These are phyloP conservation scores for Lucilia sericata DNA, from an alignment of 1,140 invertebrate genomes.

Conservation along the genomic window DNA sequence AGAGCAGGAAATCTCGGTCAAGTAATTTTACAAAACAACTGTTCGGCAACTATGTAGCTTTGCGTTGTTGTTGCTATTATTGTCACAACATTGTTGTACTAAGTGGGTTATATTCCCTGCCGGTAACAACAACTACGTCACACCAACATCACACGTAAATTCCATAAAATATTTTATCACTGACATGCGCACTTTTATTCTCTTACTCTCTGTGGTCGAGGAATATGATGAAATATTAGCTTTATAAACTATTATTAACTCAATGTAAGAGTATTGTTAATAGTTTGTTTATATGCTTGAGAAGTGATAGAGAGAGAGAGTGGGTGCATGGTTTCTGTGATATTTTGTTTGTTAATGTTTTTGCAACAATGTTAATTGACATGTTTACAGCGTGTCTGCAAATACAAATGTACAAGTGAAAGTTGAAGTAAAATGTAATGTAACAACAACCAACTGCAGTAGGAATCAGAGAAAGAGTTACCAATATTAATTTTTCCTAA, in stretches of 20 bases:
- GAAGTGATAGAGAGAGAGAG: neutral
- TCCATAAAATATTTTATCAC: neutral
- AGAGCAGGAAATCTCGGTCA: slow-evolving; percentile 61
- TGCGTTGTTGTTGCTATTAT: slow-evolving; percentile 3
- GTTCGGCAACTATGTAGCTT: neutral
- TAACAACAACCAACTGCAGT: neutral
- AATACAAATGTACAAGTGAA: slow-evolving; percentile 41
- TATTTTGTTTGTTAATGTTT: neutral
- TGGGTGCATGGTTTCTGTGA: neutral
- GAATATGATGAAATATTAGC: neutral
- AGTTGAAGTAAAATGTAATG: slow-evolving; percentile 37
- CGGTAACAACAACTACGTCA: slow-evolving; percentile 40
- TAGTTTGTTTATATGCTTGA: no score
- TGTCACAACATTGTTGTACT: slow-evolving; percentile 35
- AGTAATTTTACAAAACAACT: slow-evolving; percentile 66
- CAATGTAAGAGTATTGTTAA: no score
- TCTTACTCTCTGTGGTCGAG: neutral
- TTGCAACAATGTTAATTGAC: slow-evolving; percentile 43
- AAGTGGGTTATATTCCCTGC: slow-evolving; percentile 14
- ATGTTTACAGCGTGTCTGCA: slow-evolving; percentile 37
- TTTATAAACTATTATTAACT: no score
- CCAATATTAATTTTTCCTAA: neutral
- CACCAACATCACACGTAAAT: neutral
- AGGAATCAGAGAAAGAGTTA: neutral
- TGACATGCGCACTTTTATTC: slow-evolving; percentile 1